Base-by-base conservation (phyloP, 1,140 invertebrate species). In the Ctenoplectra terminalis region DNA sequence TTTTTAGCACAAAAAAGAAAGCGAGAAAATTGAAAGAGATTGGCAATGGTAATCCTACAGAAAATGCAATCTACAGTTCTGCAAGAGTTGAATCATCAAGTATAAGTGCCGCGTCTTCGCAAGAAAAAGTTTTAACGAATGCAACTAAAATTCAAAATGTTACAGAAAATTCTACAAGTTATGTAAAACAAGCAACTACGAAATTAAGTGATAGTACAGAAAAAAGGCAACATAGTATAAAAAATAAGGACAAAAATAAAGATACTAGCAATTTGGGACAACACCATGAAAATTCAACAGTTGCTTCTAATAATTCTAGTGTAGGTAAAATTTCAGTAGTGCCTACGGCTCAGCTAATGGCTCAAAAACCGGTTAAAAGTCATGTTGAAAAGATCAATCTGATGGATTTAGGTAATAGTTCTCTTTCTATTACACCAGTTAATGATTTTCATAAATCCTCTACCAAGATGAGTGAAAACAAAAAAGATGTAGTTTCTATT, bases 401-500 rank as follows among this genome's bases (percentile, higher is more conserved):
- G 20, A 90, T 92, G 85, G 90, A 92, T 64, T 67, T 92, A 63
- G 90, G 87, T 26, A 90, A 88, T 70, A 91, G 86, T 74, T 92
- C 92, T 31, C 75, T 93, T 6, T 93, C 92, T 20, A 93, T 93
- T 66, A 93, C 92, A 0, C 92, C 92, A 0, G 92, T 93, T 8
- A 93, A 91, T 54, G 92, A 93, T 66, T 92, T 86, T 66, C 91
- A 90, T 34, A 93, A 93, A 46, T 31, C 50, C 5, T 64, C 78
- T 31, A 61, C 26, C 0, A 92, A 92, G 58, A 40, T 76, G 7
- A 82, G 54, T 4, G 92, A 93, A 46, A 66, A 85, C 46, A 92
- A 92, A 40, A 93, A 93, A 60, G 92, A 93, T 66, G 85, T 92
- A 52, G 90, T 93, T 40, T 93, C 92, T 29, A 93, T 93, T 43